Base-by-base conservation (phyloP, 2,888 invertebrate species). In the Eilema sororculum region DNA sequence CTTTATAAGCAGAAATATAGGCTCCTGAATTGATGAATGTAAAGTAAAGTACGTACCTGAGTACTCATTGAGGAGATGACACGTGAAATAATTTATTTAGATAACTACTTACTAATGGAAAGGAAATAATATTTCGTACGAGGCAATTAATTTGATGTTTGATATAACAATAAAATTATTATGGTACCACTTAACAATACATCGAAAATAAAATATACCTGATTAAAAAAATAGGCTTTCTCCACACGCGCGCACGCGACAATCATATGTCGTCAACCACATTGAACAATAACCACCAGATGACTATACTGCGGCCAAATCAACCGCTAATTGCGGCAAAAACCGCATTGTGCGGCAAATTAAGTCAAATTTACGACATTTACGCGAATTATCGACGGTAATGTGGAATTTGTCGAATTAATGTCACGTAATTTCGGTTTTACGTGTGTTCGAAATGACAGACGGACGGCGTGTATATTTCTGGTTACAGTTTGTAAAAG, bases 261-360 rank as follows among this genome's bases (percentile, higher is more conserved):
- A 84, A 74, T 81, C 83, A 77, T 85, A 82, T 86, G 84, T 83
- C 74, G 73, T 68, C 71, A 80, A 87, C 86, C 86, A 78, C 87
- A 87, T 78, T 80, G 80, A 78, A 85, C 84, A 87, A 87, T 87
- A 81, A 67, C 75, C 75, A 71, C 81, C 87, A 87, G 85, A 88
- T 89, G 87, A 79, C 86, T 79, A 80, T 74, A 71, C 78, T 59
- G 65, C 76, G 77, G 74, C 68, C 70, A 73, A 79, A 81, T 77
- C 86, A 77, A 93, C 93, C 92, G 80, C 91, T 91, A 93, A 94
- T 92, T 89, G 87, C 80, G 77, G 82, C 88, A 77, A 80, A 84
- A 89, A 90, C 91, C 91, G 79, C 91, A 90, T 72, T 74, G 74
- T 75, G 81, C 79, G 78, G 83, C 82, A 82, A 88, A 84, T 84